phyloP scores from a whole-genome alignment of 2,888 invertebrate genomes.

The Chaetogeoica ovagalla region DNA sequence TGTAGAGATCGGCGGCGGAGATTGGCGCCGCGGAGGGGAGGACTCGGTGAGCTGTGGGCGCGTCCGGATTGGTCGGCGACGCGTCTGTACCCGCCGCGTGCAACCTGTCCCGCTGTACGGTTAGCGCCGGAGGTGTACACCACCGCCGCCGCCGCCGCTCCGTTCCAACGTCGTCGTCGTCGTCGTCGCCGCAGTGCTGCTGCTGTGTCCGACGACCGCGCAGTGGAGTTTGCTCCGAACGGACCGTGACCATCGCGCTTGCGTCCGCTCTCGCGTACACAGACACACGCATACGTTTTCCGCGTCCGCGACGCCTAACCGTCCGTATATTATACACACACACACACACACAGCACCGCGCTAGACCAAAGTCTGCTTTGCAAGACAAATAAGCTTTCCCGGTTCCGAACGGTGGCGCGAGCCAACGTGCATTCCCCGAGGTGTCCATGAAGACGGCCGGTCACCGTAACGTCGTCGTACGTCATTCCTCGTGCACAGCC shows the following conservation, averaged over 20 bases:
- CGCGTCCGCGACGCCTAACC: not conserved
- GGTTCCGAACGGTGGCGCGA: too few species aligned
- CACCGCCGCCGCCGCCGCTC: not conserved
- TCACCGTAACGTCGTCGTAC: too few species aligned
- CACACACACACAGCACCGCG: too few species aligned
- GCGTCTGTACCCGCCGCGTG: slow-evolving; percentile 49
- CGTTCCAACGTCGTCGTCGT: not conserved
- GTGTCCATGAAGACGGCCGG: too few species aligned
- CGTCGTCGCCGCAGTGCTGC: slow-evolving; percentile 38
- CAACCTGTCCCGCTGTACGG: slow-evolving; percentile 43
- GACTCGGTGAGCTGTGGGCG: slow-evolving; percentile 50
- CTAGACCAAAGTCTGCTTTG: too few species aligned
- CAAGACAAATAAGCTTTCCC: too few species aligned
- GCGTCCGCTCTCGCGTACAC: slow-evolving; percentile 25
- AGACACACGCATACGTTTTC: not conserved
- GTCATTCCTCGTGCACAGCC: too few species aligned
- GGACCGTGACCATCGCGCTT: slow-evolving; percentile 46
- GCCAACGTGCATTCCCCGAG: too few species aligned
- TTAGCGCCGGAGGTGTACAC: not conserved
- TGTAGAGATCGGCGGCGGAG: slow-evolving; percentile 49
- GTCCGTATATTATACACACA: too few species aligned
- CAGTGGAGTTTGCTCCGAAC: slow-evolving; percentile 44
- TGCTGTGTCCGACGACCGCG: slow-evolving; percentile 45
- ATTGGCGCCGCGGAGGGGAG: slow-evolving; percentile 52
- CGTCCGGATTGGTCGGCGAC: slow-evolving; percentile 50